Conservation (phyloP, 2,888 invertebrate genomes). For the Altica lythri region DNA sequence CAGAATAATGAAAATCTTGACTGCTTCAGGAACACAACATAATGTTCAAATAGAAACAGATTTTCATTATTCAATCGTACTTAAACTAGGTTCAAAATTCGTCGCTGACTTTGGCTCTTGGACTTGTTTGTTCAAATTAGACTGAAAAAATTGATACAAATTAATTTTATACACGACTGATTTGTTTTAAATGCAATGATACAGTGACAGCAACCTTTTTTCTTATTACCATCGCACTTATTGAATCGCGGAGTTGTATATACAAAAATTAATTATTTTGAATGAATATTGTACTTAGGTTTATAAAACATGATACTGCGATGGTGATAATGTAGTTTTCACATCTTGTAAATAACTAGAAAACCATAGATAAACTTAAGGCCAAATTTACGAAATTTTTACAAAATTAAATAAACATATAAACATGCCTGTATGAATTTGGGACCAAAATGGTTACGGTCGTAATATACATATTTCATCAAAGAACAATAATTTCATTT, state of each 20-base stretch:
- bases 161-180: conserved; percentile 50
- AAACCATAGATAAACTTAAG: background rate
- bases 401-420: background rate
- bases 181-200: conserved; percentile 43
- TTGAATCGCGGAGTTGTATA: conserved; percentile 20
- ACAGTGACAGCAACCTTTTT: conserved; percentile 27
- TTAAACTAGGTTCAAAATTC: conserved; percentile 12
- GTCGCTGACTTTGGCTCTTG: conserved; percentile 15
- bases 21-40: no score
- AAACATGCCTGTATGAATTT: no score
- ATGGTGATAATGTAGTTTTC: conserved; percentile 16
- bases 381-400: background rate
- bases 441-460: no score
- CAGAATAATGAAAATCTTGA: conserved; percentile 6
- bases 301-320: conserved; percentile 1
- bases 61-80: conserved; percentile 14
- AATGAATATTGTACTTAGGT: conserved; percentile 17
- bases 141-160: conserved; percentile 52
- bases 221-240: conserved; percentile 7
- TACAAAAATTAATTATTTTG: conserved; percentile 17
- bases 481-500: no score
- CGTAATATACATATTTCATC: no score
- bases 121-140: conserved; percentile 41
- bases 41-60: conserved; percentile 6
- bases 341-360: conserved; percentile 7